Base-by-base conservation (phyloP, 2,113 vertebrate species). In the Tichodroma muraria region DNA sequence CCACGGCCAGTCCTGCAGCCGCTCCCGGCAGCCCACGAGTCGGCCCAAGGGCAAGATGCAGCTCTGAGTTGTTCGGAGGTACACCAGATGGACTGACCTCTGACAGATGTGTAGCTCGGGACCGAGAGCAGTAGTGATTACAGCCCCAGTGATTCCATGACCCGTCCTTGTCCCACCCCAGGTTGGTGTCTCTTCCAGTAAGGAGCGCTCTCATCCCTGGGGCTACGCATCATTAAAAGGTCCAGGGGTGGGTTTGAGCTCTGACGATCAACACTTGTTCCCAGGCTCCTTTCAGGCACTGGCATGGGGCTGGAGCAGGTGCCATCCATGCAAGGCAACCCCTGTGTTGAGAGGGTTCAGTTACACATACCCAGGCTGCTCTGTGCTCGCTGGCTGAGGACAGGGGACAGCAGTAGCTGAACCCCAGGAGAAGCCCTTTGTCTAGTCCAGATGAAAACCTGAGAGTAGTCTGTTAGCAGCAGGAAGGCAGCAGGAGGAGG, bases 1-100 rank as follows among this genome's bases (percentile, higher is more conserved):
- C 54, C 25, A 6, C 0, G 24, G 59, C 25, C 49, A 38, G 17
- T 28, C 8, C 4, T 35, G 61, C 35, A 75, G 59, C 35, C 0
- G 0, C 37, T 63, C 47, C 65, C 64, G 61, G 21, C 33, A 42
- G 23, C 37, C 49, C 9, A 2, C 38, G 28, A 8, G 33, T 6
- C 0, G 0, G 57, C 9, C 35, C 21, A 35, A 69, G 40, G 35
- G 31, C 23, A 60, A 61, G 61, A 28, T 2, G 8, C 22, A 45
- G 17, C 54, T 75, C 64, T 57, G 60, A 49, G 49, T 27, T 37
- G 16, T 49, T 83, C 20, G 10, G n/a, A 52, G 52, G 7, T 9
- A 3, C 1, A 2, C 37, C 31, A 45, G 47, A 20, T 28, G 9
- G 31, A 12, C 33, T 69, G 31, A 40, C 3, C 13, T 70, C 19